Conservation (phyloP, 2,113 vertebrate genomes). For the Vulpes vulpes region DNA sequence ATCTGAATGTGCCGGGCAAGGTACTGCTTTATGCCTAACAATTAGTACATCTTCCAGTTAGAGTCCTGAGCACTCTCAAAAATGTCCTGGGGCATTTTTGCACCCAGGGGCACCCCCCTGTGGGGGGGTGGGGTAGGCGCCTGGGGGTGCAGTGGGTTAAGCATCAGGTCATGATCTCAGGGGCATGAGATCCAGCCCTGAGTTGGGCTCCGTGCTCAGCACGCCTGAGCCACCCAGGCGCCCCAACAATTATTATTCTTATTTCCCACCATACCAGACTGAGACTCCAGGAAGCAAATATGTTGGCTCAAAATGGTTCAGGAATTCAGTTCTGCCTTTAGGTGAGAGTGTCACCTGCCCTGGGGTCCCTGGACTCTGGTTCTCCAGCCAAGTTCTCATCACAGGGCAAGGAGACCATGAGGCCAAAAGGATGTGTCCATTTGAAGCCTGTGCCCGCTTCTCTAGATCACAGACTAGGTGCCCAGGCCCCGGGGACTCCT, state of each 20-base stretch:
- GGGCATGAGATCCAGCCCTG: background rate
- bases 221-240: no score
- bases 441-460: background rate
- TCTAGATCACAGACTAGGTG: background rate
- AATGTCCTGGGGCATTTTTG: background rate
- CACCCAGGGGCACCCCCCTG: no score
- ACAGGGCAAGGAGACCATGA: background rate
- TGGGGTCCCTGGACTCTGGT: background rate
- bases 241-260: background rate
- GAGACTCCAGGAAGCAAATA: constrained; percentile 44
- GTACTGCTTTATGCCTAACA: background rate
- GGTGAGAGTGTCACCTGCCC: background rate
- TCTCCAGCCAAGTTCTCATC: background rate
- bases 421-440: background rate
- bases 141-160: background rate
- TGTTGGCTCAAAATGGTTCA: background rate
- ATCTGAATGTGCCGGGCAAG: background rate
- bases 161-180: background rate
- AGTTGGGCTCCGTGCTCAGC: no score
- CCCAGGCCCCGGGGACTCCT: background rate
- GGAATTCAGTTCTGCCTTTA: background rate
- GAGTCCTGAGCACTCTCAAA: background rate
- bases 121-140: background rate
- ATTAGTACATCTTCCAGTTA: background rate
- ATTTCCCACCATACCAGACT: constrained; percentile 1